phyloP scores from a whole-genome alignment of 2,797 vertebrate genomes.

The Sparidentex hasta region DNA sequence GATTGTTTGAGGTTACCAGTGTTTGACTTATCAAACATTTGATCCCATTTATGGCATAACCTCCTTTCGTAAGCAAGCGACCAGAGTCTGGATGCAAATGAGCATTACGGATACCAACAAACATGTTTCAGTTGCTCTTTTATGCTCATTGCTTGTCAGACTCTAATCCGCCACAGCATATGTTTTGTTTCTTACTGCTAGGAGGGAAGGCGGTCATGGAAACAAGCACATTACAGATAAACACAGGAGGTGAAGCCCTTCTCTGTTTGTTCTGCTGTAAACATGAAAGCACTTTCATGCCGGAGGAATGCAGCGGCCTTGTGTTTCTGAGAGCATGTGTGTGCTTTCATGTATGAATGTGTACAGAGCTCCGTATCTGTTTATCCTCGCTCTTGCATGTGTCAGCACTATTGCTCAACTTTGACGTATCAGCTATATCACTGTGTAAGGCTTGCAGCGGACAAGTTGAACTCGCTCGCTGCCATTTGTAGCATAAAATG shows the following conservation, averaged over 20 bases:
- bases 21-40: slow-evolving; percentile 15
- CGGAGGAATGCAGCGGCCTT: slow-evolving; percentile 59
- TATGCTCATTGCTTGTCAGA: slow-evolving; percentile 52
- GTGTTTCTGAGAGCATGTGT: slow-evolving; percentile 49
- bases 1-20: neutral
- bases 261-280: slow-evolving; percentile 82
- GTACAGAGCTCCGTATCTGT: slow-evolving; percentile 55
- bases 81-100: slow-evolving; percentile 13
- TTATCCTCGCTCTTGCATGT: slow-evolving; percentile 55
- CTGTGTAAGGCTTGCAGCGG: neutral
- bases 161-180: slow-evolving; percentile 60
- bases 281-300: slow-evolving; percentile 81
- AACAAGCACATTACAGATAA: slow-evolving; percentile 80
- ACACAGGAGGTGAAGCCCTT: slow-evolving; percentile 79
- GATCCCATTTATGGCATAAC: slow-evolving; percentile 16
- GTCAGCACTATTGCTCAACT: slow-evolving; percentile 38
- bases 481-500: slow-evolving; percentile 25
- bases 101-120: slow-evolving; percentile 24
- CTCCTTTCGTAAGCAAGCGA: neutral
- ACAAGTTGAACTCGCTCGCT: neutral
- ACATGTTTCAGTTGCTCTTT: slow-evolving; percentile 46
- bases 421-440: slow-evolving; percentile 28
- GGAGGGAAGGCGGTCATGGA: slow-evolving; percentile 77
- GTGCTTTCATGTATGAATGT: slow-evolving; percentile 62
- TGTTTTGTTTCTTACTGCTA: slow-evolving; percentile 72